Evolutionary conservation across 2,797 vertebrate genomes (phyloP), one percentile per base, ranked within the genome.

Genomic region (Meriones psammophilus): DNA sequence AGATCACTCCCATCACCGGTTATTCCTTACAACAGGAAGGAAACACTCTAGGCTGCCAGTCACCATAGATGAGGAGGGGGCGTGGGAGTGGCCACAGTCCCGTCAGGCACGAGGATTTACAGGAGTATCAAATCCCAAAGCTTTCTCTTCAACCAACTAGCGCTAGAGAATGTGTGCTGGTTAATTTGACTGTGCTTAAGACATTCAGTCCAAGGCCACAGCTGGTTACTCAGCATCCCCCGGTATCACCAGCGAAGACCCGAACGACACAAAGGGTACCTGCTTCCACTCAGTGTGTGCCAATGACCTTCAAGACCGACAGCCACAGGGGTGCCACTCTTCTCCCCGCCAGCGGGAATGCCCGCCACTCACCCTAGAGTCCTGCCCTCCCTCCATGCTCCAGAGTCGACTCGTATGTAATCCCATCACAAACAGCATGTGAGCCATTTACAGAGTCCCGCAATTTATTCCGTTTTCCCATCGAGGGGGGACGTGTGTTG

Each of bases 401-500:
- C 80, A 73, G 92, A 97, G 56, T 80, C 93, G 88, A 97, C 74
- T 97, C 95, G 93, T 78, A 90, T 80, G 89, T 92, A 97, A 98
- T 96, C 95, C 94, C 81, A 77, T 96, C 92, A 94, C 84, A 97
- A 54, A 96, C 83, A 97, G 87, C 46, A 22, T 66, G 46, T 88
- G 80, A 96, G 92, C 92, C 79, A 54, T 96, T 97, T 97, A 78
- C 88, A 92, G 83, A 97, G 80, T 80, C 86, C 94, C 95, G 12
- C 62, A 69, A 93, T 96, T 96, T 94, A 95, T 96, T 96, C 79
- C 96, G 2, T 97, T 97, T 97, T 96, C 88, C 95, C 96, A 97
- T 87, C 92, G 96, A 97, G 90, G 91, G 50, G 95, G 92, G 88
- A 96, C 93, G 88, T 97, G 96, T 94, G 88, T 97, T 91, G 97